Evolutionary conservation across 2,888 invertebrate species (phyloP), one percentile per base, ranked within the genome.

Genomic region (Phania funesta): DNA sequence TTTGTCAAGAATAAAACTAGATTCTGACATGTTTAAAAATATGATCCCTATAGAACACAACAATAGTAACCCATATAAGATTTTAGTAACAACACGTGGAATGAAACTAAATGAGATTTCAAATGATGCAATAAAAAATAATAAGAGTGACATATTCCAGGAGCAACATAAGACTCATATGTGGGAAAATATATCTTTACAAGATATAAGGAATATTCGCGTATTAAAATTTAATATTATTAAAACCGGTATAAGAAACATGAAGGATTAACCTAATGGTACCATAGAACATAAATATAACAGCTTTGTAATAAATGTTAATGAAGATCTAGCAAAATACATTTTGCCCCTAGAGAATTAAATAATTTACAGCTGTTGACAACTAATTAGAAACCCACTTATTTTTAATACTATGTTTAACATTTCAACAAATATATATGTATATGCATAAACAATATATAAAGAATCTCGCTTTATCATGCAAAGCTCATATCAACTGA

Each of bases 211-310:
- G 32, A 54, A 54, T 54, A 54, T 26, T 26, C 54, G 26, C 13
- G 46, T 16, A 46, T 46, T 46, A 46, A 46, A 46, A 46, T 46
- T 46, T 46, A 46, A 46, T 46, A 54, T 54, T 54, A 54, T 54
- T 54, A 32, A 13, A 29, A 54, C 29, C 54, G 54, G 54, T 54
- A 54, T 29, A 26, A 13, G 16, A 48, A 20, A 48, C 6, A 48
- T 35, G 11, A 35, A 35, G 9, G 9, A 35, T 35, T 2, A 11
- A 35, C 2, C 4, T 7, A 35, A 35, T 26, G 11, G 2, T 35
- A 35, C 4, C 2, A 35, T 35, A 35, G 9, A 3, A 35, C 4
- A 8, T 35, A 35, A 35, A 7, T 2, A 8, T 35, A 35, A 7
- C 35, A 8, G 35, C 35, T 26, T 26, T 26, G 26, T 6, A 3